Percentiles rank a stretch among this genome's conserved stretches.
These are phyloP conservation scores for Catamblyrhynchus diadema DNA, from an alignment of 2,797 vertebrate genomes.

Conservation along the genomic window DNA sequence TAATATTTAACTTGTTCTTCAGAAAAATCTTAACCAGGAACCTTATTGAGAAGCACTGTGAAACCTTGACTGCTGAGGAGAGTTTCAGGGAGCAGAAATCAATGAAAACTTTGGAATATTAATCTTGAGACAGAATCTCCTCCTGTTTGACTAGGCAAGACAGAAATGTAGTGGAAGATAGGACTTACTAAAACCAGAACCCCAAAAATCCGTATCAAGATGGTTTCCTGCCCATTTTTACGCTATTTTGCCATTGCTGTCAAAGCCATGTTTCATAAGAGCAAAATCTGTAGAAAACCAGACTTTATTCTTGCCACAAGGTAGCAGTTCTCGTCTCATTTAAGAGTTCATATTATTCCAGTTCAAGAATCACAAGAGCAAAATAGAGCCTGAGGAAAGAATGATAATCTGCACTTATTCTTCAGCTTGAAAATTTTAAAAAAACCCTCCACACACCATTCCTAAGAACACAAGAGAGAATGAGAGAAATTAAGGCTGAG, in stretches of 20 bases:
- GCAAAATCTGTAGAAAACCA: not conserved
- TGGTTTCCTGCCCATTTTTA: not conserved
- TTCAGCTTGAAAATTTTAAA: not conserved
- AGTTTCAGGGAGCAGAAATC: not conserved
- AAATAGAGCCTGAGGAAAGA: not conserved
- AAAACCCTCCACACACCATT: not conserved
- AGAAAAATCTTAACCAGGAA: not conserved
- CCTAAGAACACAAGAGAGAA: not conserved
- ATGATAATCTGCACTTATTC: not conserved
- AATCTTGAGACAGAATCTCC: not conserved
- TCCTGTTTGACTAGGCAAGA: not conserved
- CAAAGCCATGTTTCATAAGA: not conserved
- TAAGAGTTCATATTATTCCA: not conserved
- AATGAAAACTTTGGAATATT: not conserved
- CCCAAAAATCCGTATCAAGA: not conserved
- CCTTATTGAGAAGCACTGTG: not conserved
- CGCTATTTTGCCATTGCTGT: not conserved
- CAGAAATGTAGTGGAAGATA: not conserved
- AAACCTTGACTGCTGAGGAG: not conserved
- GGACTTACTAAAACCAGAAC: not conserved
- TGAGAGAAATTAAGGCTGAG: not conserved
- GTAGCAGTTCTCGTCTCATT: not conserved
- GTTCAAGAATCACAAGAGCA: not conserved
- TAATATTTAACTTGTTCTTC: not conserved
- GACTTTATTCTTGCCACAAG: not conserved